Conservation (phyloP, 1,140 invertebrate genomes). For the Tachypleus tridentatus region DNA sequence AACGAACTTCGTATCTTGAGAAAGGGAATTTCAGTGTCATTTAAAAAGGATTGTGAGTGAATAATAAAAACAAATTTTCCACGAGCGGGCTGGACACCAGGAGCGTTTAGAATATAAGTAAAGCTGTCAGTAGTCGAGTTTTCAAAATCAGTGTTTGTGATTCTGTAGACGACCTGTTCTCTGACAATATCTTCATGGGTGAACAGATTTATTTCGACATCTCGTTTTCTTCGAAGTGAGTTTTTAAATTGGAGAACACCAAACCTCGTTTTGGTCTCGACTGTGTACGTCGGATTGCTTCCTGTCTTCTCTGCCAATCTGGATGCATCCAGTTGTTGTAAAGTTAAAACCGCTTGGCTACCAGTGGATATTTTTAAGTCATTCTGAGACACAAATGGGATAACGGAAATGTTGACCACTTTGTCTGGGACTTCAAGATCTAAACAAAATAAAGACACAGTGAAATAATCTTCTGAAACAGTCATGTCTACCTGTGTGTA, state of each 20-base stretch:
- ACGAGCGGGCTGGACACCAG: slow-evolving; percentile 65
- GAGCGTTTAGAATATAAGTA: slow-evolving; percentile 51
- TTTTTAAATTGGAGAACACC: slow-evolving; percentile 54
- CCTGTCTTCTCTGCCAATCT: slow-evolving; percentile 66
- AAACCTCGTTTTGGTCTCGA: slow-evolving; percentile 53
- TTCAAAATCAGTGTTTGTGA: slow-evolving; percentile 9
- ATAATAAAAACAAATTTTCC: slow-evolving; percentile 50
- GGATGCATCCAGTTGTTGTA: slow-evolving; percentile 63
- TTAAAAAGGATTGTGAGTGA: slow-evolving; percentile 43
- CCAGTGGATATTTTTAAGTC: slow-evolving; percentile 48
- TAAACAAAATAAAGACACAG: slow-evolving; percentile 43
- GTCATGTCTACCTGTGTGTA: slow-evolving; percentile 85
- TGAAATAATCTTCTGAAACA: slow-evolving; percentile 63
- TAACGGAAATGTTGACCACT: slow-evolving; percentile 58
- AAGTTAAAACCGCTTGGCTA: slow-evolving; percentile 49
- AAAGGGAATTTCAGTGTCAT: not conserved
- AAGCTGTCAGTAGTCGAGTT: slow-evolving; percentile 29
- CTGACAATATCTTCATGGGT: slow-evolving; percentile 69
- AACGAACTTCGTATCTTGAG: not conserved
- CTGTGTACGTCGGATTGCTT: slow-evolving; percentile 67
- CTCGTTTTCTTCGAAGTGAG: slow-evolving; percentile 61
- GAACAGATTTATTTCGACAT: slow-evolving; percentile 47
- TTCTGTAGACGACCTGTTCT: slow-evolving; percentile 1
- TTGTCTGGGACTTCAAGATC: slow-evolving; percentile 37
- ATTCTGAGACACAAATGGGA: slow-evolving; percentile 55